A percentile compares a stretch with the other conserved stretches of the same genome.
Evolutionary conservation across 2,113 vertebrate species (phyloP).

Genomic region (Crotalus tigris): DNA sequence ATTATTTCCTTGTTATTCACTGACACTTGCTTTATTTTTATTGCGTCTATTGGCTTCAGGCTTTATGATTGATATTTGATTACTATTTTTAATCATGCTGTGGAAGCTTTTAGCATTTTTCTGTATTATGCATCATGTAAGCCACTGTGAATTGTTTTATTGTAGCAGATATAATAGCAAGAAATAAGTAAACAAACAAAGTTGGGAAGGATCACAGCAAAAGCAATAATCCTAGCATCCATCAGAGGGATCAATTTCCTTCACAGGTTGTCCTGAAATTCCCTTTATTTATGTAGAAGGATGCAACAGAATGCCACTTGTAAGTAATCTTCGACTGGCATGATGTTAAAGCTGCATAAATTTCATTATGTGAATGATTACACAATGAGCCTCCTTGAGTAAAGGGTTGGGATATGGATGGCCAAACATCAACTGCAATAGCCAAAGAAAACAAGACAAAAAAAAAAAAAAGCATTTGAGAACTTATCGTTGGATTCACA

Average conservation of each 20-base stretch:
- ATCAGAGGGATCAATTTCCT: background rate
- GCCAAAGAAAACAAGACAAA: slow-evolving; percentile 56
- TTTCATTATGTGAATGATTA: slow-evolving; percentile 60
- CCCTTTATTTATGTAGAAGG: background rate
- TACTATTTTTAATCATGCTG: background rate
- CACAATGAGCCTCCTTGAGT: slow-evolving; percentile 57
- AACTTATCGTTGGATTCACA: slow-evolving; percentile 74
- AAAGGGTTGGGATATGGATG: slow-evolving; percentile 56
- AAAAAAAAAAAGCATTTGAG: slow-evolving; percentile 50
- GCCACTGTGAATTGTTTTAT: background rate
- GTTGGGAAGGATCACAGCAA: background rate
- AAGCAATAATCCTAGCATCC: background rate
- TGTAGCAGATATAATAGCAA: background rate
- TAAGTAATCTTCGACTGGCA: slow-evolving; percentile 7
- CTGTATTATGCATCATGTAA: background rate
- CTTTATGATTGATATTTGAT: background rate
- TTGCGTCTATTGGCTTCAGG: background rate
- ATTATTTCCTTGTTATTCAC: background rate
- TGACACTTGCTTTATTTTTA: background rate
- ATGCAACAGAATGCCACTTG: background rate
- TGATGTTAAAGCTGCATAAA: slow-evolving; percentile 54
- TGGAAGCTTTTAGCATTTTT: background rate
- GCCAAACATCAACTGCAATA: slow-evolving; percentile 65
- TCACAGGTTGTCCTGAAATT: background rate
- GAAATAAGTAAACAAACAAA: background rate